Evolutionary conservation across 2,888 invertebrate species (phyloP), one percentile per base, ranked within the genome.

Genomic region (Agrenia bidenticulata): DNA sequence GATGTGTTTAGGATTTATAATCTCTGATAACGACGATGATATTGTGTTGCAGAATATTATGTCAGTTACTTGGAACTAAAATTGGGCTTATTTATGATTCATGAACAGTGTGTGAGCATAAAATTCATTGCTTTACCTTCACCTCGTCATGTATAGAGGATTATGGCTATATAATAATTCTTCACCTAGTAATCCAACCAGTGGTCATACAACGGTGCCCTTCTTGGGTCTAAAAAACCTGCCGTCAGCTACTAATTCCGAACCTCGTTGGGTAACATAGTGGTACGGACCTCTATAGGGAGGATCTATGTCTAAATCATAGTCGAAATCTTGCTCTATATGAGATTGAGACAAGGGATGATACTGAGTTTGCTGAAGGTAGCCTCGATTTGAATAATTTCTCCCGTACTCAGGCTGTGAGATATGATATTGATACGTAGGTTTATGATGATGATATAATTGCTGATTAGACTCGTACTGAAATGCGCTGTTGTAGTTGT

Each of bases 171-270:
- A 60, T 26, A 62, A 50, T 57, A 62, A 63, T 61, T 65, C 62
- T 23, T 54, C 63, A 37, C 62, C 68, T 68, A 71, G 58, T 27
- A 64, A 49, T 13, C 61, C 63, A 58, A 51, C 63, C 55, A 65
- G 64, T 61, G 69, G 72, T 72, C 72, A 72, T 69, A 72, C 72
- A 62, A 69, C 67, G 26, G 72, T 72, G 56, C 72, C 72, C 53
- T 69, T 61, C 50, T 69, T 72, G 39, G 72, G 69, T 58, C 69
- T 57, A 61, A 72, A 69, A 55, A 66, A 63, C 57, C 72, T 66
- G 57, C 45, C 9, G 15, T 45, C 45, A 5, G 45, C 45, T 17
- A 45, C 45, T 45, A 45, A 19, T 15, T 45, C 26, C 19, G 15
- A 11, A 13, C 55, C 55, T 49, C 45, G n/a, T 49, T 54, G 42